Evolutionary conservation across 2,797 vertebrate genomes (phyloP), one percentile per base, ranked within the genome.

Genomic region (Halcyon smyrnensis): DNA sequence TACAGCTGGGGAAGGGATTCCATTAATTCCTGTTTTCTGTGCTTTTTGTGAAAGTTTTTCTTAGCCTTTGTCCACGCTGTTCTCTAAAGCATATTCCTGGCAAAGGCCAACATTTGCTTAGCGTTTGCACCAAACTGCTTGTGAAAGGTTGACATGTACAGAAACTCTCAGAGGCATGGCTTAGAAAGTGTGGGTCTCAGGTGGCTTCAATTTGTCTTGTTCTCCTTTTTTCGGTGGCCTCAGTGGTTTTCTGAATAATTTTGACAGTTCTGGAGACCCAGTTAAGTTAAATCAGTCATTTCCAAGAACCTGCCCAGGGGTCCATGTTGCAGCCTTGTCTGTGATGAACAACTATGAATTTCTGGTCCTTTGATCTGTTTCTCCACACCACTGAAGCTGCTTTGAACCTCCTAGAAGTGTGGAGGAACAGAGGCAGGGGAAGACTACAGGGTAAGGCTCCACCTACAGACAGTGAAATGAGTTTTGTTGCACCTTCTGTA

Each of bases 31-130:
- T 90, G n/a, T 95, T 98, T 97, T 94, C 59, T 95, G 83, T 92
- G 94, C 91, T 82, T 94, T 97, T 92, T 88, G 77, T 95, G 84
- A 90, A 97, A 91, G 68, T 64, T 96, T 97, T 97, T 96, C 97
- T 92, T 96, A 98, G 95, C 84, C 76, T 95, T 94, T 96, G 93
- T 96, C 95, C 89, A 85, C 1, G 15, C 86, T 88, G 96, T 93
- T 97, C 79, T 76, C 69, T 50, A 39, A 93, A 85, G 82, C 46
- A 13, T 95, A 56, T 92, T 96, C 87, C 75, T 96, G 94, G 79
- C 82, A 93, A 84, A 90, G 41, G 41, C 60, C 87, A 83, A 41
- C 63, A 79, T 88, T 94, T 91, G 92, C 89, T 92, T 48, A 83
- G 59, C 4, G 5, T 96, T 97, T 96, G 90, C 85, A 92, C 94